phyloP scores from a whole-genome alignment of 2,888 invertebrate species.

The Trichopria drosophilae region DNA sequence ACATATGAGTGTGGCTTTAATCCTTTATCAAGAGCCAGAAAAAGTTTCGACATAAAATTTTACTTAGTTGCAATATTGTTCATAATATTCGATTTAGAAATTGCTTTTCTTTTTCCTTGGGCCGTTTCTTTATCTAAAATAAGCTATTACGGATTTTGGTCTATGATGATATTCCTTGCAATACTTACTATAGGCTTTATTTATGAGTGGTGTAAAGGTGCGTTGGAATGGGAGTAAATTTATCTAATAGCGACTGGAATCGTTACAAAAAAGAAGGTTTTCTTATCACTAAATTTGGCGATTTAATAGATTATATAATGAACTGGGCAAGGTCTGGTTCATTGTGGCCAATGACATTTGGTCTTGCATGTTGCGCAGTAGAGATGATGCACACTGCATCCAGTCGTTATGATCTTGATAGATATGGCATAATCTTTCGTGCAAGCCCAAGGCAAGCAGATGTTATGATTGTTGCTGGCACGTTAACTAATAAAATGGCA shows the following conservation, averaged over 20 bases:
- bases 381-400: slow-evolving; percentile 99
- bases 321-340: slow-evolving; percentile 92
- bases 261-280: slow-evolving; percentile 22
- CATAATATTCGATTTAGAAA: slow-evolving; percentile 19
- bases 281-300: slow-evolving; percentile 16
- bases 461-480: slow-evolving; percentile 95
- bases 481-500: slow-evolving; percentile 97
- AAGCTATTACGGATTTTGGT: slow-evolving; percentile 15
- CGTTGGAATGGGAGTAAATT: slow-evolving; percentile 18
- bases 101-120: slow-evolving; percentile 20
- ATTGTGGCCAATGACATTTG: slow-evolving; percentile 96
- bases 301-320: slow-evolving; percentile 76
- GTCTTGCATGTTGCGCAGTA: slow-evolving; percentile 96
- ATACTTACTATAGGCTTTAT: slow-evolving; percentile 16
- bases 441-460: slow-evolving; percentile 94
- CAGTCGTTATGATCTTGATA: slow-evolving; percentile 96
- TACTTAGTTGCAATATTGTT: slow-evolving; percentile 17
- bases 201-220: slow-evolving; percentile 19
- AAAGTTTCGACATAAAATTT: slow-evolving; percentile 15
- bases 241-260: slow-evolving; percentile 19
- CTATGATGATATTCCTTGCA: slow-evolving; percentile 17
- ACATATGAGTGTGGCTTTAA: slow-evolving; percentile 20
- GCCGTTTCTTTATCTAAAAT: slow-evolving; percentile 16
- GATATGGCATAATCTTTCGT: slow-evolving; percentile 92
- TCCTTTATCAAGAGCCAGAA: slow-evolving; percentile 10